Base-by-base conservation (phyloP, 2,797 vertebrate species). In the Lithobates sylvaticus region DNA sequence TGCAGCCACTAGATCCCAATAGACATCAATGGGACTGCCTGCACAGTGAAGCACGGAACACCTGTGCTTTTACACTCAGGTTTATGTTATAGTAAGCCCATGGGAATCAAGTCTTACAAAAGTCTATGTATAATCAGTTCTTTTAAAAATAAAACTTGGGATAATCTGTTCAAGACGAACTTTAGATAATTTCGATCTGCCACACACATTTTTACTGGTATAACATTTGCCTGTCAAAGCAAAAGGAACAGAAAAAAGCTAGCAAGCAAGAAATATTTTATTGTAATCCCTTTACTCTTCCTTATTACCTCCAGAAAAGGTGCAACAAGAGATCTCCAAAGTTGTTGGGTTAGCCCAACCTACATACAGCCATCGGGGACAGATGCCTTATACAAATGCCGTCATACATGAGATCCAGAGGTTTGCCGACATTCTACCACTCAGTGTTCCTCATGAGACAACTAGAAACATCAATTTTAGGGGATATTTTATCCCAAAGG, bases 361-460 rank as follows among this genome's bases (percentile, higher is more conserved):
- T 32, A 27, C 13, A 50, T 88, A 67, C 0, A 84, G 88, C 12
- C 89, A 91, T 67, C 10, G 76, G 72, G 83, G 10, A 50, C 86
- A 90, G 81, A 91, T 92, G 88, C 89, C 89, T 0, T 91, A 90
- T 26, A 90, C 88, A 0, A 89, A 93, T 5, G 89, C 90, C 18
- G 89, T 93, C 4, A 54, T 92, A 74, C 70, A 92, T 1, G 84
- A 93, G 82, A 34, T 91, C 26, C 92, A 92, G 81, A 89, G 88
- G 15, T 89, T 89, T 83, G 86, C 64, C 2, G 75, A 88, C 21
- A 82, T 89, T 42, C 9, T 81, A 9, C 86, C 88, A 2, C 29
- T 47, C 23, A 82, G 75, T 18, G 23, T 89, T 12, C 75, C 84
- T 18, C 88, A 83, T 84, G 82, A 75, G 9, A 74, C 88, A 23